Conservation (phyloP, 2,113 vertebrate species). For the Chroicocephalus ridibundus region DNA sequence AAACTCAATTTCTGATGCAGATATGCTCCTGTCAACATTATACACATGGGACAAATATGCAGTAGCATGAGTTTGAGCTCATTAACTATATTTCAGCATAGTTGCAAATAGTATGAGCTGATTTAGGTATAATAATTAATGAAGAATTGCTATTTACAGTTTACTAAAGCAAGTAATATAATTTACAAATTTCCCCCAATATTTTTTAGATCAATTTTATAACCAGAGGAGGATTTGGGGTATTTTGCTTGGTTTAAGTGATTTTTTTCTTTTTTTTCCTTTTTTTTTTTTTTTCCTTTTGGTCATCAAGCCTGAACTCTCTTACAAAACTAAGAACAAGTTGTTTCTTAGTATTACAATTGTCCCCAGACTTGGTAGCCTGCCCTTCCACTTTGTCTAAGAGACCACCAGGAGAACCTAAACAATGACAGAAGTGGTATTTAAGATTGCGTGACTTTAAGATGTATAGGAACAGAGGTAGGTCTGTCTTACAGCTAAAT, state of each 20-base stretch:
- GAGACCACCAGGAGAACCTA: not conserved
- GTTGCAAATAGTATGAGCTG: not conserved
- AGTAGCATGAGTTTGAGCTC: not conserved
- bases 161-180: not conserved
- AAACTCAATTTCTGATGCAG: slow-evolving; percentile 2
- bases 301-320: not conserved
- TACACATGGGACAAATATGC: not conserved
- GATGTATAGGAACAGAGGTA: not conserved
- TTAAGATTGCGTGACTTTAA: not conserved
- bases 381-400: not conserved
- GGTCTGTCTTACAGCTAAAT: not conserved
- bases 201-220: not conserved
- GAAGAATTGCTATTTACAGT: not conserved
- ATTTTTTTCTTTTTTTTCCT: not conserved
- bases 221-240: not conserved
- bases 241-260: not conserved
- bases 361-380: not conserved
- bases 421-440: not conserved
- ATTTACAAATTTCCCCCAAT: not conserved
- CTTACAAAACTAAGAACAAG: not conserved
- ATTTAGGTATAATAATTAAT: not conserved
- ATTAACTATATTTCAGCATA: not conserved
- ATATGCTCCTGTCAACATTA: not conserved
- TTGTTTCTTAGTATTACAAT: not conserved
- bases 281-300: not conserved